These are phyloP conservation scores for Spinus olivaceus DNA, from an alignment of 2,797 vertebrate genomes.

Conservation along the genomic window DNA sequence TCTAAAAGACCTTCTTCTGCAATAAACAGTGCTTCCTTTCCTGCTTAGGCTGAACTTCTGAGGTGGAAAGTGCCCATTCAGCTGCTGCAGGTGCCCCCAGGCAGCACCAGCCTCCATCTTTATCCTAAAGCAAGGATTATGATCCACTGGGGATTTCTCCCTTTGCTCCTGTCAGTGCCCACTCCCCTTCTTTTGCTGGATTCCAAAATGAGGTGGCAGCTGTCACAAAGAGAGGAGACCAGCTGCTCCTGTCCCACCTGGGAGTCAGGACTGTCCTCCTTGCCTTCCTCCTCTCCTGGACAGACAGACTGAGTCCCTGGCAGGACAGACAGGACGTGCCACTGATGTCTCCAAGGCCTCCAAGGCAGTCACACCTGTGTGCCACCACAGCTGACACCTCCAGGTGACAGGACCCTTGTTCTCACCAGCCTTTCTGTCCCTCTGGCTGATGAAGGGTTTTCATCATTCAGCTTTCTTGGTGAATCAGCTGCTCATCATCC, in stretches of 20 bases:
- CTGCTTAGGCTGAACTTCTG: neutral
- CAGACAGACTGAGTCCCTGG: neutral
- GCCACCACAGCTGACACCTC: neutral
- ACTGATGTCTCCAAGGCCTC: neutral
- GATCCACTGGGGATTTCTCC: neutral
- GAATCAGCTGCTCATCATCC: neutral
- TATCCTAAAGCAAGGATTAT: neutral
- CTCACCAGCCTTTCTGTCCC: neutral
- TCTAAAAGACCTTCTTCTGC: neutral
- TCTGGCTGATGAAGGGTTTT: neutral
- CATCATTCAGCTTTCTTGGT: neutral
- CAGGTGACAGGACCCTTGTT: neutral
- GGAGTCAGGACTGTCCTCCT: conserved; percentile 12
- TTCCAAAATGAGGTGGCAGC: conserved; percentile 2
- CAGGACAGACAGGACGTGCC: neutral
- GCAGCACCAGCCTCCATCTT: neutral
- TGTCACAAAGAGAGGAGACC: neutral
- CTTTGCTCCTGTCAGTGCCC: neutral
- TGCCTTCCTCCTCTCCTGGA: neutral
- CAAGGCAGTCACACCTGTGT: neutral
- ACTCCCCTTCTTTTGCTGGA: neutral
- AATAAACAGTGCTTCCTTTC: neutral
- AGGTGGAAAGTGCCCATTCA: neutral
- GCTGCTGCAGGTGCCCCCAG: neutral
- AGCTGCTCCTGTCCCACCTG: conserved; percentile 13